A percentile compares a stretch with the other conserved stretches of the same genome.
Evolutionary conservation across 2,113 vertebrate species (phyloP).

Genomic region (Emydocephalus ijimae): DNA sequence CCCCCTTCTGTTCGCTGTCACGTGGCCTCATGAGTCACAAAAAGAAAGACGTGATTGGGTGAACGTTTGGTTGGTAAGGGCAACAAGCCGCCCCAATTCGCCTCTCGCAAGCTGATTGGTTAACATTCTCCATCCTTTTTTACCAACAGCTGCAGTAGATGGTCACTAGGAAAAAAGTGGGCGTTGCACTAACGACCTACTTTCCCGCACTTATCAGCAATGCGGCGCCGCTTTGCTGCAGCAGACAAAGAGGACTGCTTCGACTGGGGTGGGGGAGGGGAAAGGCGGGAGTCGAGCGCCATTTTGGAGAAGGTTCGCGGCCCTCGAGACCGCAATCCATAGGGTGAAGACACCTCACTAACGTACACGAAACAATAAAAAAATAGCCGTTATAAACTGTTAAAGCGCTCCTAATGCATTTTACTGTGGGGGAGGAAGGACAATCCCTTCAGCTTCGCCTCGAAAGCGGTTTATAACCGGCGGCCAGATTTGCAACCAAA

Average conservation of each 20-base stretch:
- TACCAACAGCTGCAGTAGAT: fast-evolving
- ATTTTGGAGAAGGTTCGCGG: conserved; percentile 18
- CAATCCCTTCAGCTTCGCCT: neutral
- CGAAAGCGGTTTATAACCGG: neutral
- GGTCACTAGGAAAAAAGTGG: neutral
- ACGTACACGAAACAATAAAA: neutral
- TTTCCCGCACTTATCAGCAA: conserved; percentile 51
- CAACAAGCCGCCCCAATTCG: neutral
- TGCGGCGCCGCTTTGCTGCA: conserved; percentile 47
- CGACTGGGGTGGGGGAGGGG: neutral
- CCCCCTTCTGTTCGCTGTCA: fast-evolving
- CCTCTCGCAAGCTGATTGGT: conserved; percentile 41
- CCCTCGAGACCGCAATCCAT: neutral
- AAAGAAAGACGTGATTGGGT: conserved; percentile 22
- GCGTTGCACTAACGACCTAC: conserved; percentile 59
- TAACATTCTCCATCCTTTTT: neutral
- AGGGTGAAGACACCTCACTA: neutral
- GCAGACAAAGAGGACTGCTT: conserved; percentile 27
- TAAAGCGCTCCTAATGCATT: neutral
- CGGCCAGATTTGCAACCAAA: neutral
- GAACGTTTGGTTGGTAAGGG: neutral
- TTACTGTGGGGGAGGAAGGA: neutral
- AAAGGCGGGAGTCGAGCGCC: conserved; percentile 33
- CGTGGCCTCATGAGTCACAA: fast-evolving
- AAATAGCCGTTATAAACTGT: neutral